These are phyloP conservation scores for Venustaconcha ellipsiformis DNA, from an alignment of 1,140 invertebrate species.

Conservation along the genomic window DNA sequence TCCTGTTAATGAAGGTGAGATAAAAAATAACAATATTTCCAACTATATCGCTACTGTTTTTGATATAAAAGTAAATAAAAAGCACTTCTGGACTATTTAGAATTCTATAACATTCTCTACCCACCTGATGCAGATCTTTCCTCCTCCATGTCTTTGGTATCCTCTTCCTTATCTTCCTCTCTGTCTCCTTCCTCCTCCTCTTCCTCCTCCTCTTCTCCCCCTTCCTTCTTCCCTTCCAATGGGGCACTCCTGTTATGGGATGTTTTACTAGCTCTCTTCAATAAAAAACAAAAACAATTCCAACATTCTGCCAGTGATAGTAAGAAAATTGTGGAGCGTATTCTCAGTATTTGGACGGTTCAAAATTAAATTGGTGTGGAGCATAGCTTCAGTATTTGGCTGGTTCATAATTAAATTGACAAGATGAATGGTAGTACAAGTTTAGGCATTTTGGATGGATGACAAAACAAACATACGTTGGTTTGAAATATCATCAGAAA, in stretches of 20 bases:
- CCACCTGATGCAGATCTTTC: slow-evolving; percentile 2
- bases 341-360: background rate
- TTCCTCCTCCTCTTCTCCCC: slow-evolving; percentile 35
- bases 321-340: background rate
- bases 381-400: background rate
- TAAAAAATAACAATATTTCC: too few relatives aligned
- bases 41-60: too few relatives aligned
- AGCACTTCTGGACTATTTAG: too few relatives aligned
- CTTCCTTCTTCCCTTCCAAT: slow-evolving; percentile 34
- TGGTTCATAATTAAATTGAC: background rate
- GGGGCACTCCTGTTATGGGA: slow-evolving; percentile 24
- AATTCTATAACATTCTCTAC: too few relatives aligned
- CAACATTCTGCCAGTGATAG: background rate
- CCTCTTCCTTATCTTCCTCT: slow-evolving; percentile 30
- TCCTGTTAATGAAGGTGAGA: too few relatives aligned
- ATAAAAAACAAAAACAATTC: slow-evolving; percentile 1
- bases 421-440: too few relatives aligned
- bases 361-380: background rate
- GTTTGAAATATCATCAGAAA: too few relatives aligned
- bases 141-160: slow-evolving; percentile 37
- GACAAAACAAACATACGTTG: too few relatives aligned
- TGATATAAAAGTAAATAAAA: too few relatives aligned
- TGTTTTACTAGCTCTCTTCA: slow-evolving; percentile 2
- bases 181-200: slow-evolving; percentile 36
- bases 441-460: too few relatives aligned